Evolutionary conservation across 2,113 vertebrate species (phyloP).

Genomic region (Apteryx mantelli): DNA sequence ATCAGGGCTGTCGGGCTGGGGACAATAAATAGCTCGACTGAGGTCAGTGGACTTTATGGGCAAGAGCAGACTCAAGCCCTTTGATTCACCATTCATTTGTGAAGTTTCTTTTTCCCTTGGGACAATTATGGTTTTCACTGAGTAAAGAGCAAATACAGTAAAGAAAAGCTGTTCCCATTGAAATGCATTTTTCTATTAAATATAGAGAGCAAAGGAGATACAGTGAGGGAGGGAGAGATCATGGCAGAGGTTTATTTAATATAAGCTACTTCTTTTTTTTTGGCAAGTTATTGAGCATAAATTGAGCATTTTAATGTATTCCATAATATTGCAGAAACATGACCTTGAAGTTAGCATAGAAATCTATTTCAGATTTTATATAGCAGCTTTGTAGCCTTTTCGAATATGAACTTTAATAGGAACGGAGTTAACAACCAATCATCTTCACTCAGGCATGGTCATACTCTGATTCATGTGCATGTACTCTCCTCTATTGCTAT

Average conservation of each 20-base stretch:
- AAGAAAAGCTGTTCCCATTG: constrained; percentile 37
- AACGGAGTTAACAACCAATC: constrained; percentile 65
- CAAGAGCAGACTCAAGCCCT: background rate
- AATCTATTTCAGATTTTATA: constrained; percentile 73
- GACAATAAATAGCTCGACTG: background rate
- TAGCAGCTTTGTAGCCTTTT: constrained; percentile 55
- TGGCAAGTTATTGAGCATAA: constrained; percentile 58
- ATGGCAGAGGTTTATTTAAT: constrained; percentile 59
- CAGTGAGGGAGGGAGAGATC: constrained; percentile 25
- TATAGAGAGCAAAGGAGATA: constrained; percentile 38
- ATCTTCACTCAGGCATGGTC: constrained; percentile 48
- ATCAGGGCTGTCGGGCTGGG: background rate
- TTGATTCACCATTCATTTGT: background rate
- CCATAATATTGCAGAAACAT: constrained; percentile 57
- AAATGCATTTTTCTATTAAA: constrained; percentile 59
- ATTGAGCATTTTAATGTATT: constrained; percentile 71
- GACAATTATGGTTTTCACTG: background rate
- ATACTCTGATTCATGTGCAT: constrained; percentile 46
- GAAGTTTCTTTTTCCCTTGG: background rate
- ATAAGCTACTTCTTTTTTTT: constrained; percentile 50
- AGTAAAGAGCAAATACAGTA: constrained; percentile 39
- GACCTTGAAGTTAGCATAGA: constrained; percentile 71
- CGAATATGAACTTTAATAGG: constrained; percentile 64
- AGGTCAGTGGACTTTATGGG: background rate
- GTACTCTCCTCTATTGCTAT: constrained; percentile 38